phyloP scores from a whole-genome alignment of 2,113 vertebrate genomes.

The Scomber japonicus region DNA sequence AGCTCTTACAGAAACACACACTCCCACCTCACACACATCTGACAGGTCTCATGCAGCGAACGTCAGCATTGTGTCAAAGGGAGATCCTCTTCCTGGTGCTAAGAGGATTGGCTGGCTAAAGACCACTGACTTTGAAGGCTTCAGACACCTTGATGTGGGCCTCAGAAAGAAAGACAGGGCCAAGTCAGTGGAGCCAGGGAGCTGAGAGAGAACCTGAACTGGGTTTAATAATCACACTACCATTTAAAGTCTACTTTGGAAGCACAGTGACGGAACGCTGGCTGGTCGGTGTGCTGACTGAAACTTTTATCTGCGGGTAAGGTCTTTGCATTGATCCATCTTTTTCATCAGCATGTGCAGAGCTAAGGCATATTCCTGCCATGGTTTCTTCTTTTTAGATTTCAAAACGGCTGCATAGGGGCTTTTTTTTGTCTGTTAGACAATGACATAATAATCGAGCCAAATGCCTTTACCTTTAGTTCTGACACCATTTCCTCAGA shows the following conservation, averaged over 20 bases:
- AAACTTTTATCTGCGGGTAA: constrained; percentile 39
- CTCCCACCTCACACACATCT: constrained; percentile 37
- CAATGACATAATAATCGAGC: constrained; percentile 41
- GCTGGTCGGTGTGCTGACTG: constrained; percentile 23
- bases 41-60: constrained; percentile 52
- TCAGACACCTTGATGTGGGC: constrained; percentile 40
- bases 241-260: constrained; percentile 36
- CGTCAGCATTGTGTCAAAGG: constrained; percentile 54
- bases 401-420: constrained; percentile 27
- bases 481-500: constrained; percentile 13
- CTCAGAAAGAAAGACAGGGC: constrained; percentile 39
- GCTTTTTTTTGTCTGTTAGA: constrained; percentile 28
- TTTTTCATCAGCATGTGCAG: not conserved
- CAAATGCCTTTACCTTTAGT: constrained; percentile 12
- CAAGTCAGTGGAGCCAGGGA: constrained; percentile 12
- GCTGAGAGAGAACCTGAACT: constrained; percentile 41
- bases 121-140: constrained; percentile 65
- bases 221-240: constrained; percentile 35
- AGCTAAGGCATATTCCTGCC: not conserved
- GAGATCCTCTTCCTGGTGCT: constrained; percentile 52
- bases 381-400: constrained; percentile 26
- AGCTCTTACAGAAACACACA: constrained; percentile 19
- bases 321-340: constrained; percentile 45
- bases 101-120: constrained; percentile 75
- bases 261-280: not conserved